A percentile compares a stretch with the other conserved stretches of the same genome.
Evolutionary conservation across 2,113 vertebrate genomes (phyloP).

Genomic region (Cnemophilus loriae): DNA sequence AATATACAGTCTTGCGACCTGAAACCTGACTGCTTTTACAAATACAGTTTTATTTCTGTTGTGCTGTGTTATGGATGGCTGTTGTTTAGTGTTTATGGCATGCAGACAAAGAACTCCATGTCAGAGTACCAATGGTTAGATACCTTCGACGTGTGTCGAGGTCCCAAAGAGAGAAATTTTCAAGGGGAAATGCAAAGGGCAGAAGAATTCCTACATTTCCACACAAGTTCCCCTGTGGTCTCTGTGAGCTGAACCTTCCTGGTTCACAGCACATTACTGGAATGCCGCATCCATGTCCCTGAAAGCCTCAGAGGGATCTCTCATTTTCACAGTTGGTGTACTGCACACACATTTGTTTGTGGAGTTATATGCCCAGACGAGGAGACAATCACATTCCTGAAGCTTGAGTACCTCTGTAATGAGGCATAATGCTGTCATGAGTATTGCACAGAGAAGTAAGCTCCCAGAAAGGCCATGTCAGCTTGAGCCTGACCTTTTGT

Average conservation of each 20-base stretch:
- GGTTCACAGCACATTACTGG: not conserved
- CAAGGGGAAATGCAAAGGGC: not conserved
- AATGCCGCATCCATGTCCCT: not conserved
- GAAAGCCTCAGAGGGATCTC: not conserved
- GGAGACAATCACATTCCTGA: constrained; percentile 1
- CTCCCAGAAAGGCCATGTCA: not conserved
- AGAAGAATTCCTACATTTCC: not conserved
- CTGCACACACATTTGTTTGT: not conserved
- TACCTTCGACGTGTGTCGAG: not conserved
- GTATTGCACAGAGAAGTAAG: not conserved
- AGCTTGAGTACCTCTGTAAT: not conserved
- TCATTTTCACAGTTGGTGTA: not conserved
- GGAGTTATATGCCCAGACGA: not conserved
- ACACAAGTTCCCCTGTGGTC: not conserved
- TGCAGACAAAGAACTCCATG: not conserved
- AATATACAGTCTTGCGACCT: not conserved
- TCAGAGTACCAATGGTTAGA: not conserved
- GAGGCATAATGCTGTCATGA: not conserved
- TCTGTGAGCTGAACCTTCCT: not conserved
- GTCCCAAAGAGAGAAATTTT: not conserved
- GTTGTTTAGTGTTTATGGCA: not conserved
- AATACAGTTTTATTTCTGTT: not conserved
- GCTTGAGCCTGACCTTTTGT: not conserved
- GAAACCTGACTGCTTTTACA: not conserved
- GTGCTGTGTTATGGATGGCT: not conserved